phyloP scores from a whole-genome alignment of 2,888 invertebrate species.

The Diogma glabrata region DNA sequence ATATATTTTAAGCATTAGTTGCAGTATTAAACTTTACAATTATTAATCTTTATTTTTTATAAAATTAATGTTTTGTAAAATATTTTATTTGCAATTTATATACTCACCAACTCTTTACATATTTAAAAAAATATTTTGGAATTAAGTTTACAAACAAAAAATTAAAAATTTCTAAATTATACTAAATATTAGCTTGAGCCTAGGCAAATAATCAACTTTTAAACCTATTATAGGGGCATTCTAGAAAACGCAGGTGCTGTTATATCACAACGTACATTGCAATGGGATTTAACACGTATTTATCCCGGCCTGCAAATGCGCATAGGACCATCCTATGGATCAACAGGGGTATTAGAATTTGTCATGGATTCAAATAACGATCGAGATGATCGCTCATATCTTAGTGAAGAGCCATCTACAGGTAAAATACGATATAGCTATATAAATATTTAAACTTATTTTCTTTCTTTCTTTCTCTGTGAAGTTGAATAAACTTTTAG shows the following conservation, averaged over 20 bases:
- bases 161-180: too few species aligned
- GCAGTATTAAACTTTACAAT: too few species aligned
- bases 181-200: too few species aligned
- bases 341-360: slow-evolving; percentile 64
- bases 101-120: not conserved
- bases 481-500: not conserved
- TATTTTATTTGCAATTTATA: too few species aligned
- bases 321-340: slow-evolving; percentile 57
- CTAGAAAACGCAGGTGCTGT: slow-evolving; percentile 55
- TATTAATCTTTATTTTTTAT: too few species aligned
- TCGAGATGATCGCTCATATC: slow-evolving; percentile 39
- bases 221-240: too few species aligned
- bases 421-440: too few species aligned
- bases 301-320: slow-evolving; percentile 67
- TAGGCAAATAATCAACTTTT: too few species aligned
- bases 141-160: too few species aligned
- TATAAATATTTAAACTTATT: not conserved
- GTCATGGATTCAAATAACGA: slow-evolving; percentile 51
- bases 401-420: slow-evolving; percentile 28
- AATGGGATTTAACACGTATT: slow-evolving; percentile 60
- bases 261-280: slow-evolving; percentile 57
- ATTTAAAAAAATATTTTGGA: too few species aligned
- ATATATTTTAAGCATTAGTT: too few species aligned
- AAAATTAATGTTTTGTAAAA: too few species aligned
- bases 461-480: not conserved